Conservation (phyloP, 2,888 invertebrate species). For the Schizaphis graminum region DNA sequence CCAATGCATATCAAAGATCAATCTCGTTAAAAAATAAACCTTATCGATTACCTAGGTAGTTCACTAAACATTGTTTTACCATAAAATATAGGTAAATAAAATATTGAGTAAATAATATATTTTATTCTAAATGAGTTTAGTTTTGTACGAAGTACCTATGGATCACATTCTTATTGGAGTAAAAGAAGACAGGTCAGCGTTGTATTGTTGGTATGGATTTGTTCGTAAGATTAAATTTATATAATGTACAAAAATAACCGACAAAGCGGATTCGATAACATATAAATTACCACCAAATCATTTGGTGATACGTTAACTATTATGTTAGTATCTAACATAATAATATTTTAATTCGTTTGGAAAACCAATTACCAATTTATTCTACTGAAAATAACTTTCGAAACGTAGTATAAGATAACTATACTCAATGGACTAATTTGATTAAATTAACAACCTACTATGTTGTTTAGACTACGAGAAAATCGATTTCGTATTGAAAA, state of each 20-base stretch:
- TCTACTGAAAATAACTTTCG: neutral
- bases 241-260: neutral
- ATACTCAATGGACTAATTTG: neutral
- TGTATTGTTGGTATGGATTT: neutral
- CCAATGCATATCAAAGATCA: neutral
- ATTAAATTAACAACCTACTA: neutral
- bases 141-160: neutral
- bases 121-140: neutral
- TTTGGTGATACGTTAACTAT: neutral
- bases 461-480: neutral
- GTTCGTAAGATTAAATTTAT: neutral
- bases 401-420: neutral
- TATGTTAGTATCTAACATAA: neutral
- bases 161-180: neutral
- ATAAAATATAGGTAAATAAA: neutral
- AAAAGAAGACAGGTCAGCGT: neutral
- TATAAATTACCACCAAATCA: neutral
- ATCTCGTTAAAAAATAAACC: neutral
- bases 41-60: constrained; percentile 4
- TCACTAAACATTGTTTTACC: neutral
- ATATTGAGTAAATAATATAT: neutral
- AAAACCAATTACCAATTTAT: neutral
- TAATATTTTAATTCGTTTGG: neutral
- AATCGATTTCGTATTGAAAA: constrained; percentile 33
- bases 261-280: neutral